Evolutionary conservation across 2,888 invertebrate genomes (phyloP), one percentile per base, ranked within the genome.

Genomic region (Andrena minutula): DNA sequence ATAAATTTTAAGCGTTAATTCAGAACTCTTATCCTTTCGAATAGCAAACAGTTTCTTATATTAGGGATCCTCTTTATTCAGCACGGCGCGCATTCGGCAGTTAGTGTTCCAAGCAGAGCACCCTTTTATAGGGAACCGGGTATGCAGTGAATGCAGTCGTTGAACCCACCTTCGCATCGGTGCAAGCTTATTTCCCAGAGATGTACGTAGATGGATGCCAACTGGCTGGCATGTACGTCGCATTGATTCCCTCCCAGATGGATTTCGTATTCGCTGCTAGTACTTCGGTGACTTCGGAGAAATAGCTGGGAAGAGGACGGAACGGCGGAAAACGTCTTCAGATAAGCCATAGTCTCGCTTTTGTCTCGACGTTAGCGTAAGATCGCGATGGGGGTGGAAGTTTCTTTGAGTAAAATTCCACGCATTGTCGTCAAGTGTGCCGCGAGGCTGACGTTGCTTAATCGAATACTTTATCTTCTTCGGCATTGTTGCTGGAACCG

Each of bases 281-380:
- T 60, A 65, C 51, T 77, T 71, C 63, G 58, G 80, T 30, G 83
- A 83, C 88, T 87, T 69, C 47, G 75, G 83, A 83, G 81, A 83
- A 79, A 85, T 78, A 65, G 64, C 61, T 26, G 20, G 68, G 49
- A 60, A 53, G 23, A 26, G 51, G 30, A 75, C 51, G 78, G 75
- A 83, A 75, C 69, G 69, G 56, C n/a, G 66, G 79, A 71, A 79
- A 85, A 66, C 58, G 79, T 85, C 86, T 66, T 64, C 76, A 73
- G 88, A 85, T 85, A 87, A 87, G 81, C 75, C 73, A 16, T 63
- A 76, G 64, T 53, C 51, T 53, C 28, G 58, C 76, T 64, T 73
- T 68, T 51, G 75, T 76, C 47, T 53, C 58, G 49, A 35, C 70
- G 64, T 63, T 69, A 58, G 78, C 41, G 74, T 65, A 28, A n/a